Conservation (phyloP, 1,140 invertebrate species). For the Drosophila triauraria region DNA sequence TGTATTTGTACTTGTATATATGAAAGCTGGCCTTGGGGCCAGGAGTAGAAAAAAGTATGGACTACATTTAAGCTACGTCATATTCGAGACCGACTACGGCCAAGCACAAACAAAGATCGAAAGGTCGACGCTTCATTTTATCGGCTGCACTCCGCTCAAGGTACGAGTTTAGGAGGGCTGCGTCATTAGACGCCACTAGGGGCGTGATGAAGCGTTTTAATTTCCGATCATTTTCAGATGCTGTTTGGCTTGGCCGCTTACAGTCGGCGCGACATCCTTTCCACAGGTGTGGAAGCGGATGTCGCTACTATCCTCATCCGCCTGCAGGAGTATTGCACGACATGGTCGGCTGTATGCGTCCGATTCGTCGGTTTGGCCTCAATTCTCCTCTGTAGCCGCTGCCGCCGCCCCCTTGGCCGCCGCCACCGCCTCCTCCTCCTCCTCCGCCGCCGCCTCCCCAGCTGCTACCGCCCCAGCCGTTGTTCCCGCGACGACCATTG, state of each 20-base stretch:
- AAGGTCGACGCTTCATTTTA: neutral
- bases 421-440: slow-evolving; percentile 44
- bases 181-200: slow-evolving; percentile 42
- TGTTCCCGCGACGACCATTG: slow-evolving; percentile 38
- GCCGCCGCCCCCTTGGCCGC: slow-evolving; percentile 30
- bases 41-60: slow-evolving; percentile 17
- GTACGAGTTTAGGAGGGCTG: slow-evolving; percentile 48
- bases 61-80: slow-evolving; percentile 16
- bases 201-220: neutral
- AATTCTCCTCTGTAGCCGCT: slow-evolving; percentile 49
- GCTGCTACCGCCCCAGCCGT: slow-evolving; percentile 40
- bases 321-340: slow-evolving; percentile 46
- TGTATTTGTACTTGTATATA: neutral
- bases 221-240: neutral
- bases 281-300: slow-evolving; percentile 16
- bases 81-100: slow-evolving; percentile 12
- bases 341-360: slow-evolving; percentile 59
- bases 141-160: slow-evolving; percentile 42
- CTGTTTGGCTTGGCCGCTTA: neutral
- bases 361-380: slow-evolving; percentile 69
- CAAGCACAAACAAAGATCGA: slow-evolving; percentile 35
- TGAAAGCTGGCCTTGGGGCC: neutral
- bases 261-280: slow-evolving; percentile 36
- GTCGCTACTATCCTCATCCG: slow-evolving; percentile 65
- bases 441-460: slow-evolving; percentile 34